Evolutionary conservation across 2,113 vertebrate genomes (phyloP).

Genomic region (Pandion haliaetus): DNA sequence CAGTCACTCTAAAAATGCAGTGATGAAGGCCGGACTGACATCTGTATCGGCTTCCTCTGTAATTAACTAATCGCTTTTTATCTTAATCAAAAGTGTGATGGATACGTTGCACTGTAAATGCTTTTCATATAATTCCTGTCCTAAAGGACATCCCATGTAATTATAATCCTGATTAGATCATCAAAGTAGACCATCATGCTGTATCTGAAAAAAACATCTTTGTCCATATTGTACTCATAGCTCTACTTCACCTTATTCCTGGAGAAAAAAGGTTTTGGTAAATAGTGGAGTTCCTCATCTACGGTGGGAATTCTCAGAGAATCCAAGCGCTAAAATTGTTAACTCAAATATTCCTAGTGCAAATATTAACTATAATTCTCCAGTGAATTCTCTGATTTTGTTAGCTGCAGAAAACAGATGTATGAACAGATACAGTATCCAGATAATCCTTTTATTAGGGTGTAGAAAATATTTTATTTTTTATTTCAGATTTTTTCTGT

Average conservation of each 20-base stretch:
- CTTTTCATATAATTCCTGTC: background rate
- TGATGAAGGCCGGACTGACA: background rate
- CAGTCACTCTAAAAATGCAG: background rate
- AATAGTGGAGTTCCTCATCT: background rate
- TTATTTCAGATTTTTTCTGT: background rate
- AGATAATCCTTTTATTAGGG: background rate
- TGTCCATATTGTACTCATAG: background rate
- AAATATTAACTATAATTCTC: conserved; percentile 4
- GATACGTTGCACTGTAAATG: background rate
- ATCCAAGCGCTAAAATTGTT: background rate
- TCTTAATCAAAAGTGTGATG: background rate
- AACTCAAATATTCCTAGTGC: conserved; percentile 10
- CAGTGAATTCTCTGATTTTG: background rate
- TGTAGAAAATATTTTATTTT: background rate
- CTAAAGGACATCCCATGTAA: background rate
- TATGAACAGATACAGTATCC: background rate
- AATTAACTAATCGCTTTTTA: background rate
- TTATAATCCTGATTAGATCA: background rate
- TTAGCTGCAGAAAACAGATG: background rate
- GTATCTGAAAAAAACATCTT: background rate
- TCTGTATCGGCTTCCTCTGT: background rate
- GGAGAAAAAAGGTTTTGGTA: background rate
- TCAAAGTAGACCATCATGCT: background rate
- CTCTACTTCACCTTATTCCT: background rate
- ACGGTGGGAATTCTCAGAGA: background rate